Evolutionary conservation across 2,888 invertebrate species (phyloP).

Genomic region (Melikaiella ostensackeni): DNA sequence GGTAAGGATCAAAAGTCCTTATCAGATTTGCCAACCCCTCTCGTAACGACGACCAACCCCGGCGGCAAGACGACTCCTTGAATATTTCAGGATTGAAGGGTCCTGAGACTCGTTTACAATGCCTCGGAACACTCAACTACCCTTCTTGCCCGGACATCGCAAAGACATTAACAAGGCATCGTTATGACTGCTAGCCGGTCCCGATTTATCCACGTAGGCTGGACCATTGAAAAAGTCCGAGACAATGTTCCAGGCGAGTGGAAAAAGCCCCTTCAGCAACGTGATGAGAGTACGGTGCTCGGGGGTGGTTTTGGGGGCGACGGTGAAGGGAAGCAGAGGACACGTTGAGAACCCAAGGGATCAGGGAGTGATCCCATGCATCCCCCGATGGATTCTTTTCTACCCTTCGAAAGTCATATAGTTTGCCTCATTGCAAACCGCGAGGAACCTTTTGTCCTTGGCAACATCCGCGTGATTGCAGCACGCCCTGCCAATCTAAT

Average conservation of each 20-base stretch:
- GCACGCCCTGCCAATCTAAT: conserved; percentile 36
- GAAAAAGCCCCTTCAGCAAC: conserved; percentile 53
- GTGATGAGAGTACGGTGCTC: conserved; percentile 43
- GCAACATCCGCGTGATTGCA: conserved; percentile 32
- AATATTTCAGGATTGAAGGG: conserved; percentile 75
- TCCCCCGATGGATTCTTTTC: conserved; percentile 33
- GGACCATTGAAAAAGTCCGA: conserved; percentile 62
- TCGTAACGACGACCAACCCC: conserved; percentile 52
- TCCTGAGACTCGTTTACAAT: conserved; percentile 62
- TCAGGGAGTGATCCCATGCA: conserved; percentile 48
- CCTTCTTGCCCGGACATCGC: conserved; percentile 62
- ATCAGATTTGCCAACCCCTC: conserved; percentile 76
- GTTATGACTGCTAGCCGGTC: conserved; percentile 66
- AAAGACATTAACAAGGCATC: conserved; percentile 75
- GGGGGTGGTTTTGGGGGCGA: conserved; percentile 39
- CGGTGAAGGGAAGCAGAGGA: conserved; percentile 41
- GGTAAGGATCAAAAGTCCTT: conserved; percentile 74
- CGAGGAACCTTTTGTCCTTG: conserved; percentile 36
- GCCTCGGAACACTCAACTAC: conserved; percentile 66
- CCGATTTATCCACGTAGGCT: conserved; percentile 58
- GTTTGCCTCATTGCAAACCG: conserved; percentile 32
- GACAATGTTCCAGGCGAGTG: conserved; percentile 60
- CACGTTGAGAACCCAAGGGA: conserved; percentile 48
- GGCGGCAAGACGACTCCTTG: conserved; percentile 63
- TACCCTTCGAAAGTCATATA: conserved; percentile 16